Percentiles rank a stretch among this genome's conserved stretches.
Evolutionary conservation across 2,113 vertebrate genomes (phyloP).

Genomic region (Herpetotheres cachinnans): DNA sequence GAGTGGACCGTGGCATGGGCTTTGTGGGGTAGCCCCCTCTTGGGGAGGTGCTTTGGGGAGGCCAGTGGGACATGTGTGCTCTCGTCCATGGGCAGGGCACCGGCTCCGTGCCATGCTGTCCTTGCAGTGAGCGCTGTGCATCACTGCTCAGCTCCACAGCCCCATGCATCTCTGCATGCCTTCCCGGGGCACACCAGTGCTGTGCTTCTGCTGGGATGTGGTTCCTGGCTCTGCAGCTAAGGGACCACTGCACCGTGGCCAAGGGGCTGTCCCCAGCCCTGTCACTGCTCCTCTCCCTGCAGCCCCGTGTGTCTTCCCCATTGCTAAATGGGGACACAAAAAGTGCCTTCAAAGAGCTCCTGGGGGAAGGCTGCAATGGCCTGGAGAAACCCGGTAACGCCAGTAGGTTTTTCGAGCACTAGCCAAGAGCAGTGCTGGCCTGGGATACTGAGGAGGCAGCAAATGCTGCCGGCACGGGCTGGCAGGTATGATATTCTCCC

Average conservation of each 20-base stretch:
- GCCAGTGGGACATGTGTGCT: background rate
- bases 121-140: background rate
- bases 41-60: background rate
- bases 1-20: accelerated
- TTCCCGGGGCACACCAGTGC: accelerated
- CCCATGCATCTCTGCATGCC: too few species aligned
- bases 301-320: background rate
- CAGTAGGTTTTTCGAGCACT: background rate
- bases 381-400: background rate
- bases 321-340: background rate
- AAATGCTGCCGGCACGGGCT: background rate
- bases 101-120: background rate
- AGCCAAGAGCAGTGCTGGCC: background rate
- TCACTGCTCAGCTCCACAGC: background rate
- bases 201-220: background rate
- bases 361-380: background rate
- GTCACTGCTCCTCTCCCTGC: background rate
- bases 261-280: background rate
- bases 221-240: background rate
- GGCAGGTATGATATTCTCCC: background rate
- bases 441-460: background rate
- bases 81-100: background rate
- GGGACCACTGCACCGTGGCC: background rate
- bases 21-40: background rate
- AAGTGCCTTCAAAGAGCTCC: background rate